phyloP scores from a whole-genome alignment of 1,140 invertebrate genomes.

The Aporrectodea caliginosa region DNA sequence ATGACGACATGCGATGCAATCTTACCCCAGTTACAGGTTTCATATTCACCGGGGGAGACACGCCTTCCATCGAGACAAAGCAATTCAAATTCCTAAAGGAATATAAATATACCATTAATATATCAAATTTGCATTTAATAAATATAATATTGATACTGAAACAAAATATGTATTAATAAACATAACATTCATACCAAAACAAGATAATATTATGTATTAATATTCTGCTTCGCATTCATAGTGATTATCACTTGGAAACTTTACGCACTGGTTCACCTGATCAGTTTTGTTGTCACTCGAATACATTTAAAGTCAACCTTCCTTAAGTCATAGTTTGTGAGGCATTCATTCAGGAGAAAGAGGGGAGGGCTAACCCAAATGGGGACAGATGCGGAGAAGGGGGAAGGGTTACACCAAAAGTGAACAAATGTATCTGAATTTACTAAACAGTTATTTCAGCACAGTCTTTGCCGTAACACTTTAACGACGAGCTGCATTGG shows the following conservation, averaged over 20 bases:
- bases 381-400: too few relatives aligned
- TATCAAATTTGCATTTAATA: background rate
- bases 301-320: too few relatives aligned
- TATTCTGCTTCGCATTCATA: background rate
- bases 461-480: too few relatives aligned
- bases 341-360: too few relatives aligned
- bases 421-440: too few relatives aligned
- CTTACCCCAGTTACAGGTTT: constrained; percentile 60
- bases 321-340: too few relatives aligned
- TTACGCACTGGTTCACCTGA: too few relatives aligned
- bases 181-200: background rate
- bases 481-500: too few relatives aligned
- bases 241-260: background rate
- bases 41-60: constrained; percentile 29
- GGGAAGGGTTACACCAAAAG: too few relatives aligned
- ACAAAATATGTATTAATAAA: background rate
- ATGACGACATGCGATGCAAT: constrained; percentile 83
- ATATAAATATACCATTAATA: constrained; percentile 1
- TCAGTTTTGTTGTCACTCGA: too few relatives aligned
- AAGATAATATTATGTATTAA: background rate
- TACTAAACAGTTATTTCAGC: too few relatives aligned
- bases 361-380: too few relatives aligned
- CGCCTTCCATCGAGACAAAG: constrained; percentile 74
- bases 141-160: constrained; percentile 12
- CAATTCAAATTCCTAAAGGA: constrained; percentile 68